These are phyloP conservation scores for Drosophila picticornis DNA, from an alignment of 2,888 invertebrate species.

Conservation along the genomic window DNA sequence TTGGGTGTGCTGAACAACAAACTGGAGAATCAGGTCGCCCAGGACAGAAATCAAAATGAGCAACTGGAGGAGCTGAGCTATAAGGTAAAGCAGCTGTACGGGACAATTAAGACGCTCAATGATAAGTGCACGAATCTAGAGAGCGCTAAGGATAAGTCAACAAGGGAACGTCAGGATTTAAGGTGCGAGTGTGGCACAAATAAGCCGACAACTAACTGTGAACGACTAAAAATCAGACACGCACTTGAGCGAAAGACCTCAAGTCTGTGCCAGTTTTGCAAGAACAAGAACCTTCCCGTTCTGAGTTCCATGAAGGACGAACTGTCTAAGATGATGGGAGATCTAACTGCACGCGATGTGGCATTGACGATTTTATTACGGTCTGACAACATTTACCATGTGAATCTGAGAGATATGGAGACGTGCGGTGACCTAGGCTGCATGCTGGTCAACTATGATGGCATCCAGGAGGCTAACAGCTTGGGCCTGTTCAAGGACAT, in stretches of 20 bases:
- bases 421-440: conserved; percentile 61
- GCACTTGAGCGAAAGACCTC: conserved; percentile 14
- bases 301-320: conserved; percentile 35
- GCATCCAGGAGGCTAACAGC: conserved; percentile 51
- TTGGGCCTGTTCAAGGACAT: conserved; percentile 55
- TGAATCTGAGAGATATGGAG: conserved; percentile 59
- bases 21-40: conserved; percentile 16
- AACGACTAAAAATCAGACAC: not conserved
- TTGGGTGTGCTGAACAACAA: conserved; percentile 13
- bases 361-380: conserved; percentile 67
- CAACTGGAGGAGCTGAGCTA: conserved; percentile 30
- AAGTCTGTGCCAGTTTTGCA: conserved; percentile 64
- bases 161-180: not conserved
- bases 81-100: conserved; percentile 22
- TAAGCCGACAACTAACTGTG: not conserved
- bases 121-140: conserved; percentile 14
- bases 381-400: conserved; percentile 72
- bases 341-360: conserved; percentile 28
- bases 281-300: conserved; percentile 22
- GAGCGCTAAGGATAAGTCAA: not conserved
- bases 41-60: conserved; percentile 26
- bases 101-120: conserved; percentile 9
- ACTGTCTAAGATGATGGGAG: conserved; percentile 42
- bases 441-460: conserved; percentile 65
- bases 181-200: not conserved